These are phyloP conservation scores for Psittacula cyanocephala DNA, from an alignment of 2,113 vertebrate species.

Conservation along the genomic window DNA sequence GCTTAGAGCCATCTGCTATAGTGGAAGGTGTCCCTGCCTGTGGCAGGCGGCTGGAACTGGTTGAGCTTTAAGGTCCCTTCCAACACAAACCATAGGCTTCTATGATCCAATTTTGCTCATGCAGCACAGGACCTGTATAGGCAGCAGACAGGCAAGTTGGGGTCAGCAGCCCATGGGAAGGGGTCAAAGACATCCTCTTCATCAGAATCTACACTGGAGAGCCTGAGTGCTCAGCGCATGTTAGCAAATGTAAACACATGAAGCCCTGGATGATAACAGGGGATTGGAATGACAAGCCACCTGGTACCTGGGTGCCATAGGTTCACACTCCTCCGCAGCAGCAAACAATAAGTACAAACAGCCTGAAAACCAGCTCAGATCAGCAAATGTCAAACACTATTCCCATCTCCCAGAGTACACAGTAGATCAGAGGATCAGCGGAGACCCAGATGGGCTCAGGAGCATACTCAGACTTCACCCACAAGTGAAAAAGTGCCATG, in stretches of 20 bases:
- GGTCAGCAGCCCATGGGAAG: neutral
- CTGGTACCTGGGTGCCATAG: fast-evolving
- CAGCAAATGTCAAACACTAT: neutral
- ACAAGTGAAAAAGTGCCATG: fast-evolving
- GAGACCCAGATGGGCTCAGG: neutral
- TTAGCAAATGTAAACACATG: neutral
- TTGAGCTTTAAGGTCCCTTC: neutral
- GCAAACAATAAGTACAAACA: neutral
- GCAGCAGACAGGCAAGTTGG: neutral
- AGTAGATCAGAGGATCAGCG: neutral
- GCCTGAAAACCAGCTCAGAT: neutral
- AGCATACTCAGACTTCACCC: neutral
- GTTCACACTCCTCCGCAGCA: neutral
- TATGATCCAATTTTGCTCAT: neutral
- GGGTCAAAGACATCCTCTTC: neutral
- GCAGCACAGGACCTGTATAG: neutral
- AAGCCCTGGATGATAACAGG: too few relatives aligned
- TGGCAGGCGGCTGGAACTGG: neutral
- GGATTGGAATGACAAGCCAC: neutral
- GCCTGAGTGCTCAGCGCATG: neutral
- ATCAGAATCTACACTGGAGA: neutral
- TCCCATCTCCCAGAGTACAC: neutral
- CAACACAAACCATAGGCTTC: neutral
- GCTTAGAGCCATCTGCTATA: neutral
- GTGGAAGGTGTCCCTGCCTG: neutral